Percentiles rank a stretch among this genome's conserved stretches.
Conservation (phyloP, 2,888 invertebrate species). For the Andrena trimmerana region DNA sequence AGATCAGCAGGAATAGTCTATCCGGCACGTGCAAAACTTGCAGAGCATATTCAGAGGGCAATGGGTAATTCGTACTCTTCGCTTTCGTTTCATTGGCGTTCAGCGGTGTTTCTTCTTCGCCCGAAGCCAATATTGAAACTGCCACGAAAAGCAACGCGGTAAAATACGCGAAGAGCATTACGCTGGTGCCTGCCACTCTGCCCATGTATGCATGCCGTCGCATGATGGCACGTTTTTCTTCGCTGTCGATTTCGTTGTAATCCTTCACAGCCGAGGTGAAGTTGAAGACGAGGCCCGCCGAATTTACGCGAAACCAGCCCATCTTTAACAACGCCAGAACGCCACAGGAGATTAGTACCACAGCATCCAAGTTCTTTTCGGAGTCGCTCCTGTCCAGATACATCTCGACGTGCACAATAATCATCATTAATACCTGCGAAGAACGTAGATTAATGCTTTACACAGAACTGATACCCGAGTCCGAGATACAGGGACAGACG, state of each 20-base stretch:
- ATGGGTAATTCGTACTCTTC: not conserved
- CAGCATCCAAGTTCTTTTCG: not conserved
- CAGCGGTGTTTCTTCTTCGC: not conserved
- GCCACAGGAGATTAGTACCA: not conserved
- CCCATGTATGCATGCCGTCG: constrained; percentile 12
- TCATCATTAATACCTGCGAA: not conserved
- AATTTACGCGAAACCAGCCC: not conserved
- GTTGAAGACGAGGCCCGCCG: not conserved
- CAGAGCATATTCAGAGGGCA: too few species aligned
- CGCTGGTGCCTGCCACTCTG: not conserved
- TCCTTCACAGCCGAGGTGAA: constrained; percentile 13
- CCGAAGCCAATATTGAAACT: not conserved
- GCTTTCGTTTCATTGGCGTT: not conserved
- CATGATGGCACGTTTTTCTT: constrained; percentile 12
- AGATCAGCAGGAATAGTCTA: too few species aligned
- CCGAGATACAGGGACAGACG: too few species aligned
- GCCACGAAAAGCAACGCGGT: not conserved
- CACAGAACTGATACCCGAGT: not conserved
- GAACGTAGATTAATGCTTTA: not conserved
- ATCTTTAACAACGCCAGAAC: constrained; percentile 6
- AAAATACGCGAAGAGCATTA: constrained; percentile 8
- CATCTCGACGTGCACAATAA: not conserved
- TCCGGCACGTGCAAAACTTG: too few species aligned
- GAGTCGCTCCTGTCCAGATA: not conserved
- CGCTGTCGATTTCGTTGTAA: constrained; percentile 1